A percentile compares a stretch with the other conserved stretches of the same genome.
phyloP scores from a whole-genome alignment of 1,140 invertebrate species.

The Sarcophaga peregrina region DNA sequence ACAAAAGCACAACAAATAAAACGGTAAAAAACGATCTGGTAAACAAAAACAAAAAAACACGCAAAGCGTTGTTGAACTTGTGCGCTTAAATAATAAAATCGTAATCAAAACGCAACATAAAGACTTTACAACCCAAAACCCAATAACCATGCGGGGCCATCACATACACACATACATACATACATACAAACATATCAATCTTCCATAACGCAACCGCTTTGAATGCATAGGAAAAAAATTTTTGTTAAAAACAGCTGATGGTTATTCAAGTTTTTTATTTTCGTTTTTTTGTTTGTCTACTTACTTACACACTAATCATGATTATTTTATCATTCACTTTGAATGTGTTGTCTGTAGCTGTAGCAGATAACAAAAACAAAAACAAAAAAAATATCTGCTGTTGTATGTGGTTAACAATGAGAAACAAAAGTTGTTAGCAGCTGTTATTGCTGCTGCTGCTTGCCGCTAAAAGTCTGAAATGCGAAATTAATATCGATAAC shows the following conservation, averaged over 20 bases:
- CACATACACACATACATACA: too few relatives aligned
- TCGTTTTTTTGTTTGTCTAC: not conserved
- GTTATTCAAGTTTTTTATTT: not conserved
- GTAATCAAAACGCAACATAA: conserved; percentile 11
- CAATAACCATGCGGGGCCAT: too few relatives aligned
- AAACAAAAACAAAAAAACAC: too few relatives aligned
- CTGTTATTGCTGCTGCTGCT: not conserved
- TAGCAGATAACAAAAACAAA: not conserved
- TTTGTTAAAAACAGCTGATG: not conserved
- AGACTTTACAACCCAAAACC: not conserved
- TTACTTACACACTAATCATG: not conserved
- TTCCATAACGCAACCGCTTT: not conserved
- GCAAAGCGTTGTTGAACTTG: not conserved
- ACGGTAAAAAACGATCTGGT: too few relatives aligned
- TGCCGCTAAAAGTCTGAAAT: not conserved
- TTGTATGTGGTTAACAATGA: too few relatives aligned
- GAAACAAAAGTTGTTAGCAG: not conserved
- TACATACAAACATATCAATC: not conserved
- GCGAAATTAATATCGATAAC: not conserved
- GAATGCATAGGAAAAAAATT: not conserved
- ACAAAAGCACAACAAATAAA: too few relatives aligned
- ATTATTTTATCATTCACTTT: too few relatives aligned
- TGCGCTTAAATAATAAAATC: not conserved
- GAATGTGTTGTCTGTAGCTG: not conserved
- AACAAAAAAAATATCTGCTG: not conserved